Conservation (phyloP, 1,140 invertebrate genomes). For the Harlomillsia oculata region DNA sequence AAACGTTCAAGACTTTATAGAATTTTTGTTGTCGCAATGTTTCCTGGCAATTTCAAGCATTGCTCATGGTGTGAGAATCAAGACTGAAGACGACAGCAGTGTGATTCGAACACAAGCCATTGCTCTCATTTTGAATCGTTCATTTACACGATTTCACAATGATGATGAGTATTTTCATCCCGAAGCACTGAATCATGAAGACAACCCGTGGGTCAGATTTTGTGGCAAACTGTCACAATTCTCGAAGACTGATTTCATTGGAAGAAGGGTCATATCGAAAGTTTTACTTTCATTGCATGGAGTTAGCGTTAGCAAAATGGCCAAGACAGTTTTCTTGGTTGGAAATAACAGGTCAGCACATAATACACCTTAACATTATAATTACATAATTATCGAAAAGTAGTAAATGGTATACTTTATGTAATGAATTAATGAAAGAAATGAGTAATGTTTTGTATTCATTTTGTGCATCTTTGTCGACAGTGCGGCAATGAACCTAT, state of each 20-base stretch:
- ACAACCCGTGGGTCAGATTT: conserved; percentile 18
- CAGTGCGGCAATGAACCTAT: conserved; percentile 1
- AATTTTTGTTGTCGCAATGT: conserved; percentile 16
- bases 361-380: neutral
- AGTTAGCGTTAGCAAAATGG: conserved; percentile 12
- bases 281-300: conserved; percentile 10
- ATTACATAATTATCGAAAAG: neutral
- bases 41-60: conserved; percentile 1
- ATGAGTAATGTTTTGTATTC: neutral
- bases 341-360: neutral
- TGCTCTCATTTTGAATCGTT: conserved; percentile 13
- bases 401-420: conserved; percentile 1
- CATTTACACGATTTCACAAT: conserved; percentile 22
- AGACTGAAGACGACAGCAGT: neutral
- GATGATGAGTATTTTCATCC: conserved; percentile 23
- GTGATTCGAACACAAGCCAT: conserved; percentile 1
- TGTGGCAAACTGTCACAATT: neutral
- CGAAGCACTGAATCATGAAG: neutral
- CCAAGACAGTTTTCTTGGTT: conserved; percentile 9
- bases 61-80: conserved; percentile 4
- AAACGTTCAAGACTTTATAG: conserved; percentile 12
- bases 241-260: conserved; percentile 14
- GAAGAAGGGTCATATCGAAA: conserved; percentile 12
- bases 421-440: neutral
- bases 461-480: conserved; percentile 1